phyloP scores from a whole-genome alignment of 2,113 vertebrate genomes.

The Tragelaphus imberbis region DNA sequence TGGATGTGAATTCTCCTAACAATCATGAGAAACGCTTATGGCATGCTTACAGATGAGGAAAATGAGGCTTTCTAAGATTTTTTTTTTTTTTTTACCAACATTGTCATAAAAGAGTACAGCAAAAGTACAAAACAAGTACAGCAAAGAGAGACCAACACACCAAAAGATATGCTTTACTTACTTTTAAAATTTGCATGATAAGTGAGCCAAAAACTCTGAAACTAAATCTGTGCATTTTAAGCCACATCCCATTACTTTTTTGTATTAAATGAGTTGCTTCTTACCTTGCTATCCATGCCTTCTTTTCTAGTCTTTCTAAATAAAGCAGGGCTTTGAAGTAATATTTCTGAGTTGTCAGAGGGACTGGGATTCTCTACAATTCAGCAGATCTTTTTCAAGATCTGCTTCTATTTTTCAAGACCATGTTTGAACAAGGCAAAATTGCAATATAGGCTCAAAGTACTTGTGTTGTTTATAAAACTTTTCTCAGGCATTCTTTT shows the following conservation, averaged over 20 bases:
- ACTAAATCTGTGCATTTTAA: neutral
- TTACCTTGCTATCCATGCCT: neutral
- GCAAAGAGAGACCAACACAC: neutral
- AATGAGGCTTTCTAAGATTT: neutral
- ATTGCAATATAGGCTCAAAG: neutral
- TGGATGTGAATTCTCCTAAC: neutral
- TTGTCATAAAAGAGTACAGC: neutral
- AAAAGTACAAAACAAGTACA: neutral
- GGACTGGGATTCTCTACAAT: neutral
- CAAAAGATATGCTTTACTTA: neutral
- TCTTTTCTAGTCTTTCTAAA: neutral
- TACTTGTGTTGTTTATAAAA: neutral
- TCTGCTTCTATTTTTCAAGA: neutral
- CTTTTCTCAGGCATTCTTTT: neutral
- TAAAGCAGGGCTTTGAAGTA: neutral
- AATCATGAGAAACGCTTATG: neutral
- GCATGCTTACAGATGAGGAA: neutral
- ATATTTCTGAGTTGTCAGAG: neutral
- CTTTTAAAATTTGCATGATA: neutral
- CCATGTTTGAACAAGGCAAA: neutral
- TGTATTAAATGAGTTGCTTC: neutral
- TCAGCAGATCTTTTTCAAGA: neutral
- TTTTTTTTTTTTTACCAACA: neutral
- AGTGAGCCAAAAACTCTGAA: neutral
- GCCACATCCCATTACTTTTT: neutral